Conservation (phyloP, 1,140 invertebrate species). For the Chironomus tepperi region DNA sequence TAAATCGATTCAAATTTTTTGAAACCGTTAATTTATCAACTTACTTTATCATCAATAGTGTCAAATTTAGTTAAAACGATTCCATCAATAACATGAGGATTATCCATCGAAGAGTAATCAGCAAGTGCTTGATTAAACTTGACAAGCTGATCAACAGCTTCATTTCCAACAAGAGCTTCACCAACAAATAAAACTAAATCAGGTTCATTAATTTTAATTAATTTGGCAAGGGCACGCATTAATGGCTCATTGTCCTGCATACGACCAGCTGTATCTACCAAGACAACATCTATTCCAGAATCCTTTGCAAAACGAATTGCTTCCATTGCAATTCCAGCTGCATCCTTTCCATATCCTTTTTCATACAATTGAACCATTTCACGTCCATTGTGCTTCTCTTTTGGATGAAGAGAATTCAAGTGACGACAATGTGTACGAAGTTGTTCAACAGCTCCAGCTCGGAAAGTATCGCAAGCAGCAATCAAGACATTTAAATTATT, state of each 20-base stretch:
- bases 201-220: slow-evolving; percentile 84
- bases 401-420: slow-evolving; percentile 88
- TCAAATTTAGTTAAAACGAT: slow-evolving; percentile 99
- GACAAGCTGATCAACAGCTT: slow-evolving; percentile 96
- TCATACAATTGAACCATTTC: slow-evolving; percentile 93
- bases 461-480: slow-evolving; percentile 98
- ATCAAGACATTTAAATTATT: slow-evolving; percentile 94
- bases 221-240: slow-evolving; percentile 92
- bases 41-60: slow-evolving; percentile 96
- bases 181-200: slow-evolving; percentile 98
- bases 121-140: slow-evolving; percentile 98
- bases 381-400: slow-evolving; percentile 55
- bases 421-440: slow-evolving; percentile 90
- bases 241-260: slow-evolving; percentile 99
- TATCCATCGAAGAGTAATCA: slow-evolving; percentile 71
- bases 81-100: slow-evolving; percentile 91
- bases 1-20: too few species aligned
- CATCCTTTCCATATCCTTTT: slow-evolving; percentile 97
- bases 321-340: slow-evolving; percentile 94
- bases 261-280: slow-evolving; percentile 95
- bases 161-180: slow-evolving; percentile 98
- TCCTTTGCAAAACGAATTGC: slow-evolving; percentile 85
- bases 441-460: slow-evolving; percentile 98
- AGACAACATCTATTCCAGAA: slow-evolving; percentile 75
- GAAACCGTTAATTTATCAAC: too few species aligned